These are phyloP conservation scores for Addax nasomaculatus DNA, from an alignment of 2,113 vertebrate species.

Conservation along the genomic window DNA sequence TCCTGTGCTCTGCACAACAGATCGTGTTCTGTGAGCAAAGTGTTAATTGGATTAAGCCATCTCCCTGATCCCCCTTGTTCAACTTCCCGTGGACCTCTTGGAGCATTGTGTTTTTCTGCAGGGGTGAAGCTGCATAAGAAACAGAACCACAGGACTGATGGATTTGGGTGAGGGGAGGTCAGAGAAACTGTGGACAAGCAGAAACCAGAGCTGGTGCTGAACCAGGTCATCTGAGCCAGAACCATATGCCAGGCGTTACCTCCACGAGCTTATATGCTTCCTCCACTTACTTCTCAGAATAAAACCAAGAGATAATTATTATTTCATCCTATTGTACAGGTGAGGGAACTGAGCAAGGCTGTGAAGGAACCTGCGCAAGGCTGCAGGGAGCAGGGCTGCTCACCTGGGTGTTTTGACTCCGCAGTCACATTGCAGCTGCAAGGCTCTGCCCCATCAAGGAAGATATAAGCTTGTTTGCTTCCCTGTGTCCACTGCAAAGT, in stretches of 20 bases:
- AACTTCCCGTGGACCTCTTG: neutral
- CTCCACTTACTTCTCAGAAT: neutral
- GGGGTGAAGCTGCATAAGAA: neutral
- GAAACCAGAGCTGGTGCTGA: neutral
- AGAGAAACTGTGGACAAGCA: neutral
- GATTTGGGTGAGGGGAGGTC: neutral
- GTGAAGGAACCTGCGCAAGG: neutral
- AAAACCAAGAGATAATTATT: fast-evolving
- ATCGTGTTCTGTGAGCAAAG: fast-evolving
- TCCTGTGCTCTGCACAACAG: neutral
- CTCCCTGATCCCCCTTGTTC: no score
- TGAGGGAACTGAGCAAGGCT: neutral
- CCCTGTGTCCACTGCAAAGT: neutral
- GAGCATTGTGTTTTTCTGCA: neutral
- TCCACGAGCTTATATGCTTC: neutral
- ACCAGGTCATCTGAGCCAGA: neutral
- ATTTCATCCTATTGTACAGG: neutral
- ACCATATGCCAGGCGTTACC: fast-evolving
- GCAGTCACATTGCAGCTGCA: fast-evolving
- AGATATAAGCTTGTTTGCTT: neutral
- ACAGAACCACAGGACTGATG: neutral
- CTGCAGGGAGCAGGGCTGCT: neutral
- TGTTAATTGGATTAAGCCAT: fast-evolving
- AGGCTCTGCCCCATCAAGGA: neutral
- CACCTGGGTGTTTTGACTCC: fast-evolving